Base-by-base conservation (phyloP, 2,113 vertebrate genomes). In the Hemibates koningsi region DNA sequence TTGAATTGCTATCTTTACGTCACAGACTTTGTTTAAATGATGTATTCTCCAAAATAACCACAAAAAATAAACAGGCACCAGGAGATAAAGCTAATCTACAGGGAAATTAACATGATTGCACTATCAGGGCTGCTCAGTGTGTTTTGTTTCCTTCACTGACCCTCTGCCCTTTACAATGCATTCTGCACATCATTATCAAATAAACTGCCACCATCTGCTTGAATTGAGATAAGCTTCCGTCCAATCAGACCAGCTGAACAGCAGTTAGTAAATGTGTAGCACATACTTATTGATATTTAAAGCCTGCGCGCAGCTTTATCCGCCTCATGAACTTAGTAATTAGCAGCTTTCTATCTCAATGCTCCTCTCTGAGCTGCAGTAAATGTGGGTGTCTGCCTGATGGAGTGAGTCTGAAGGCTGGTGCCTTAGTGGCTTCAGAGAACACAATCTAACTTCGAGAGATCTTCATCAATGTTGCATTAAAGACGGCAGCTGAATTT, bases 121-220 rank as follows among this genome's bases (percentile, higher is more conserved):
- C 71, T 48, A 90, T 89, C 73, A 85, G 41, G 21, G 73, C 54
- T 38, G 83, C 85, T 83, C 89, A 88, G 86, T 80, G 79, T 80
- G 82, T 56, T 86, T 86, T 82, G 56, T 84, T 91, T 84, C 84
- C 68, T 80, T 82, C 50, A 48, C 53, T 24, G 24, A 83, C 73
- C 81, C 78, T 57, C 80, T 89, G 71, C 85, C 80, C 79, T 89
- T 88, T 79, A 80, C 76, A 82, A 66, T 83, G 32, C 48, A 3
- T 52, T 83, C 38, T 63, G 83, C 71, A 79, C 34, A 63, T 83
- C 85, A 83, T 84, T 57, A 92, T 92, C 81, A 88, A 88, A 94
- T 87, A 90, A 94, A 93, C 90, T 81, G 54, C 86, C 88, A 82
- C 94, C 95, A 95, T 95, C 95, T 96, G 95, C 90, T 90, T 86